A percentile compares a stretch with the other conserved stretches of the same genome.
These are phyloP conservation scores for Coccyzus lansbergi DNA, from an alignment of 2,797 vertebrate genomes.

Conservation along the genomic window DNA sequence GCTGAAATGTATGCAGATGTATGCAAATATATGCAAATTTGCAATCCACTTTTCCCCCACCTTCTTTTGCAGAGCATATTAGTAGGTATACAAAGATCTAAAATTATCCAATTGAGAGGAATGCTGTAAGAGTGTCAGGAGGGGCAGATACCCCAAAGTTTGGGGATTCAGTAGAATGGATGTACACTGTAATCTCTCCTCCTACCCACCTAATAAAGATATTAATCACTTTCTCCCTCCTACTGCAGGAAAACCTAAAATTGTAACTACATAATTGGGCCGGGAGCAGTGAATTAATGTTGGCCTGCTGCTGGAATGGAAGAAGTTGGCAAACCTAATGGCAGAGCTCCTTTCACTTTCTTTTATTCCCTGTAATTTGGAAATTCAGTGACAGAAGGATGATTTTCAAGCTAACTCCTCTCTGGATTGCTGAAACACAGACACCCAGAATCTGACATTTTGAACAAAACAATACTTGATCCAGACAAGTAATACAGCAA, in stretches of 20 bases:
- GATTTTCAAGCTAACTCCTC: constrained; percentile 62
- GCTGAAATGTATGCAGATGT: constrained; percentile 1
- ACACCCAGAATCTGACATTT: constrained; percentile 66
- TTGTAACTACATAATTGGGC: constrained; percentile 17
- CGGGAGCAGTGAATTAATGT: constrained; percentile 13
- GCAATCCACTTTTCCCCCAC: neutral
- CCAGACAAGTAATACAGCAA: constrained; percentile 41
- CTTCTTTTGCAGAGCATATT: constrained; percentile 36
- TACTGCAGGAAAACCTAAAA: constrained; percentile 23
- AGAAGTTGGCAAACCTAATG: constrained; percentile 44
- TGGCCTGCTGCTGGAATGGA: constrained; percentile 29
- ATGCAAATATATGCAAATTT: constrained; percentile 51
- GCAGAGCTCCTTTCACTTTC: constrained; percentile 4
- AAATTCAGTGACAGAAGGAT: constrained; percentile 72
- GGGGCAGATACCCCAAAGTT: neutral
- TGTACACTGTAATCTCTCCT: neutral
- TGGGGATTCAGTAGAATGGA: neutral
- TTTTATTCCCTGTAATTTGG: constrained; percentile 13
- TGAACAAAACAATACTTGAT: constrained; percentile 61
- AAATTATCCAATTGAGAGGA: constrained; percentile 51
- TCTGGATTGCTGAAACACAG: constrained; percentile 58
- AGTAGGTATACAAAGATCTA: constrained; percentile 48
- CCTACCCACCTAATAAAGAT: neutral
- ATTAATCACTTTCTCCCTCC: constrained; percentile 9
- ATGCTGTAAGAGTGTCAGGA: neutral